These are phyloP conservation scores for Pinna nobilis DNA, from an alignment of 1,140 invertebrate species.

Conservation along the genomic window DNA sequence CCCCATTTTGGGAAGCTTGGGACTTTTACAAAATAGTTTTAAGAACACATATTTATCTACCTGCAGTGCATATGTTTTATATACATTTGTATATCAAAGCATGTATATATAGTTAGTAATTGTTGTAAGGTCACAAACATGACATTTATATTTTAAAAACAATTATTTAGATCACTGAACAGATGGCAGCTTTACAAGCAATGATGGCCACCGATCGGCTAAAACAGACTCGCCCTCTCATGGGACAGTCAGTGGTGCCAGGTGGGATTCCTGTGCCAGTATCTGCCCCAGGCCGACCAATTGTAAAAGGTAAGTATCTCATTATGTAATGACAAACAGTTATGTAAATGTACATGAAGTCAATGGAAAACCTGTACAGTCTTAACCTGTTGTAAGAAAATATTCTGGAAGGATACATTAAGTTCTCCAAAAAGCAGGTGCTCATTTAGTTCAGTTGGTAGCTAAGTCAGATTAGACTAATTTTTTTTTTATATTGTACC, in stretches of 20 bases:
- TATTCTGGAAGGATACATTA: no score
- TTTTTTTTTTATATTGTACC: no score
- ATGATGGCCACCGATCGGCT: constrained; percentile 1
- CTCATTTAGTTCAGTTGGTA: no score
- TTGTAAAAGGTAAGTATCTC: constrained; percentile 72
- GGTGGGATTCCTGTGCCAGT: constrained; percentile 11
- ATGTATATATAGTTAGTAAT: background rate
- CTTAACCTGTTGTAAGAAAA: no score
- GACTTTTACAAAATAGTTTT: no score
- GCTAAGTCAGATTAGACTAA: no score
- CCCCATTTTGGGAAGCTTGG: no score
- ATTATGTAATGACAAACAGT: no score
- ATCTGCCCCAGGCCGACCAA: constrained; percentile 60
- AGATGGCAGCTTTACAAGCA: constrained; percentile 7
- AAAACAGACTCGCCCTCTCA: constrained; percentile 33
- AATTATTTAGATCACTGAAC: background rate
- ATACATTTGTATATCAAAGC: background rate
- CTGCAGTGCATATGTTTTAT: no score
- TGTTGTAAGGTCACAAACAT: background rate
- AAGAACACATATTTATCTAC: no score
- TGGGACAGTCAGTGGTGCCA: constrained; percentile 42
- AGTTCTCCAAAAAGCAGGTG: no score
- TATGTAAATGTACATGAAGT: background rate
- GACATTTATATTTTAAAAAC: background rate
- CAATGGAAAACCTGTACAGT: background rate